Conservation (phyloP, 2,113 vertebrate species). For the Hoplias malabaricus region DNA sequence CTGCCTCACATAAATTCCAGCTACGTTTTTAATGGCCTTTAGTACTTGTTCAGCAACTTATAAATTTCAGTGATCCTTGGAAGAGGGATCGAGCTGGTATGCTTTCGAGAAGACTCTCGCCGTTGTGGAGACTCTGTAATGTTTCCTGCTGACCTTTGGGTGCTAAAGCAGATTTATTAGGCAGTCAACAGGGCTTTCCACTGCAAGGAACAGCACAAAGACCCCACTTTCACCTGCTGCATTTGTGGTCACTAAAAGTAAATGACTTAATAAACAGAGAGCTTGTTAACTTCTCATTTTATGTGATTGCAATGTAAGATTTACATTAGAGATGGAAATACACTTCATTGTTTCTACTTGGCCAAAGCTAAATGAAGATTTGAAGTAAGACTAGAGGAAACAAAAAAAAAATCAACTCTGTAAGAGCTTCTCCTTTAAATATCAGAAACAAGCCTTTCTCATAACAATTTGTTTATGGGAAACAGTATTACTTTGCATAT, state of each 20-base stretch:
- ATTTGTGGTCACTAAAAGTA: neutral
- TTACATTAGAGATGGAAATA: neutral
- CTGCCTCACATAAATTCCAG: conserved; percentile 57
- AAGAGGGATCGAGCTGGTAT: conserved; percentile 46
- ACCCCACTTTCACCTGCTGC: conserved; percentile 14
- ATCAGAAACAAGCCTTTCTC: too few species aligned
- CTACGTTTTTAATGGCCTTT: conserved; percentile 59
- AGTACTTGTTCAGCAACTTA: conserved; percentile 60
- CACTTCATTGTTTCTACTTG: too few species aligned
- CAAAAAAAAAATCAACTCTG: too few species aligned
- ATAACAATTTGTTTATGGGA: too few species aligned
- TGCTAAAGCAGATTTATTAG: conserved; percentile 55
- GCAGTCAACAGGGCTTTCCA: conserved; percentile 36
- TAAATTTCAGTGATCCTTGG: conserved; percentile 56
- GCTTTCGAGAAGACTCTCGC: conserved; percentile 46
- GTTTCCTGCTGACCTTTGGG: conserved; percentile 56
- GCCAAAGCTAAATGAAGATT: too few species aligned
- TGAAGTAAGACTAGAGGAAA: too few species aligned
- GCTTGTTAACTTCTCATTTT: neutral
- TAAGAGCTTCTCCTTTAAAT: too few species aligned
- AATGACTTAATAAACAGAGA: neutral
- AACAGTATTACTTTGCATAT: too few species aligned
- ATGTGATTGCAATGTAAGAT: neutral
- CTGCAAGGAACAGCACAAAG: conserved; percentile 14
- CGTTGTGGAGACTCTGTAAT: conserved; percentile 48